Evolutionary conservation across 1,140 invertebrate species (phyloP).

Genomic region (Elysia chlorotica): DNA sequence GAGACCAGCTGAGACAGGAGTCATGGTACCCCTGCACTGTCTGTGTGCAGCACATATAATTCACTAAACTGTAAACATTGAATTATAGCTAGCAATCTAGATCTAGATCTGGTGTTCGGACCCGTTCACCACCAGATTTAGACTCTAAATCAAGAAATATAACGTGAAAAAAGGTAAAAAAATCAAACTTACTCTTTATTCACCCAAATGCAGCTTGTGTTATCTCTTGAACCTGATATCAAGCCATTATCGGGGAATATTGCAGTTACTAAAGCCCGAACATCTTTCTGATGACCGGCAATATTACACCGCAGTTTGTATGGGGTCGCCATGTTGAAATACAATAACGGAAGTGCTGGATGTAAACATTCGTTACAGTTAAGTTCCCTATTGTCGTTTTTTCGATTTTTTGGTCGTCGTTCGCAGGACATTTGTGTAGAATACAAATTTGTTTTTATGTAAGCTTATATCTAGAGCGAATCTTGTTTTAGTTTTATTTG

Average conservation of each 20-base stretch:
- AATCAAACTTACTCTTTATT: conserved; percentile 71
- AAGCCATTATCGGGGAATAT: conserved; percentile 70
- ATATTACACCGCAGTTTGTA: conserved; percentile 80
- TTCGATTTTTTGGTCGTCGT: no score
- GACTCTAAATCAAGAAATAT: neutral
- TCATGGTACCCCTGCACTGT: no score
- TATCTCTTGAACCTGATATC: conserved; percentile 84
- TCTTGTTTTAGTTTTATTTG: neutral
- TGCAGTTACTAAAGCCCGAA: conserved; percentile 74
- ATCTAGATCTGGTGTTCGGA: neutral
- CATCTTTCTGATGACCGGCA: conserved; percentile 81
- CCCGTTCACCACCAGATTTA: no score
- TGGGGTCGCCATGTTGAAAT: conserved; percentile 44
- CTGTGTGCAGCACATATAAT: no score
- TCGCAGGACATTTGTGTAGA: no score
- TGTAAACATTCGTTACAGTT: neutral
- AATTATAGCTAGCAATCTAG: no score
- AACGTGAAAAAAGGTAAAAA: neutral
- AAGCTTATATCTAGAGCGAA: neutral
- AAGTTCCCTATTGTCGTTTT: neutral
- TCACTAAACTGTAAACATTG: no score
- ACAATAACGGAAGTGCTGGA: conserved; percentile 16
- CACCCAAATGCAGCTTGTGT: conserved; percentile 83
- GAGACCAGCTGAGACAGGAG: no score
- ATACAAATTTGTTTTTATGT: neutral